Base-by-base conservation (phyloP, 2,888 invertebrate species). In the Chrysotoxum bicinctum region DNA sequence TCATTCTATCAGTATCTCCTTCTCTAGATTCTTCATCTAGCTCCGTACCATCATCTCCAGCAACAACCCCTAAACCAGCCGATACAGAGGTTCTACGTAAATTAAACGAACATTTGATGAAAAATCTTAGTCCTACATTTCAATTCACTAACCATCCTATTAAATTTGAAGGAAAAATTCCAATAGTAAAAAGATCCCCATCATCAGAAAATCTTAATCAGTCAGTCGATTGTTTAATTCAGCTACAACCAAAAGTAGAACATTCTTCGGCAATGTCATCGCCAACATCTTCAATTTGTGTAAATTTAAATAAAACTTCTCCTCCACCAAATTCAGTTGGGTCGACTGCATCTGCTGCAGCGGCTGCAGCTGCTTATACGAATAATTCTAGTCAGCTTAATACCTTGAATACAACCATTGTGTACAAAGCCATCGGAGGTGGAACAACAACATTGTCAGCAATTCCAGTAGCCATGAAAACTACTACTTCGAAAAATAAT, bases 121-220 rank as follows among this genome's bases (percentile, higher is more conserved):
- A 87, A 81, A 88, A 89, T 68, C 89, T 88, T 40, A 85, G 90
- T 88, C 91, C 90, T 35, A 88, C 89, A 78, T 88, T 92, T 84
- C 90, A 90, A 80, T 90, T 91, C 64, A 90, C 91, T 87, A 90
- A 90, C 88, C 90, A 90, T 66, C 87, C 89, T 16, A 91, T 91
- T 45, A 92, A 92, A 89, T 92, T 92, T 80, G 92, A 92, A 85
- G 92, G 92, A 35, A 91, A 91, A 89, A 92, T 92, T 88, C 92
- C 92, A 88, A 91, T 90, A 88, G 88, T 91, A 86, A 90, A 89
- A 89, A 91, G 88, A 72, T 72, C 82, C 56, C 62, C 26, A 26
- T 77, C 87, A 26, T 50, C 75, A n/a, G 86, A 78, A 70, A 75
- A 62, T 75, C 19, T 83, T 16, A 73, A 50, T 69, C 81, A 75